phyloP scores from a whole-genome alignment of 2,113 vertebrate genomes.

The Forbesichthys agassizii region DNA sequence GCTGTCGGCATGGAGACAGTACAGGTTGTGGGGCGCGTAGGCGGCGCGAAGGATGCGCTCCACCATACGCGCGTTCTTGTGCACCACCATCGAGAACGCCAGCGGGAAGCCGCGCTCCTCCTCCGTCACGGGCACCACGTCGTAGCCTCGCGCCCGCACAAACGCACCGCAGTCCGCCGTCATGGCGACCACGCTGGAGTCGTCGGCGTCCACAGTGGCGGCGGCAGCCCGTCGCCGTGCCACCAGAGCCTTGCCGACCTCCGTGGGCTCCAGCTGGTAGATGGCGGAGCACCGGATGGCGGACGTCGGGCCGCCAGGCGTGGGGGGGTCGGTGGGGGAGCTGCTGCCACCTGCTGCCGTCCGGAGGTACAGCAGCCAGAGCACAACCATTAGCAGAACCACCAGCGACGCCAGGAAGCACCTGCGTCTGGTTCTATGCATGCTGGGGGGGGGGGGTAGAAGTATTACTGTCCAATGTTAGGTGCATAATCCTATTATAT shows the following conservation, averaged over 20 bases:
- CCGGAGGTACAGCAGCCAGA: no score
- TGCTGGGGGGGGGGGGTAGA: no score
- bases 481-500: no score
- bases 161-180: constrained; percentile 81
- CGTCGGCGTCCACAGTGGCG: constrained; percentile 80
- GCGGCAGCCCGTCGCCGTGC: constrained; percentile 79
- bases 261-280: constrained; percentile 86
- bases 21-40: constrained; percentile 86
- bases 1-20: constrained; percentile 91
- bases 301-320: constrained; percentile 36
- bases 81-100: constrained; percentile 91
- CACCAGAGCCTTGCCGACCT: constrained; percentile 88
- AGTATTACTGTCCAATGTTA: no score
- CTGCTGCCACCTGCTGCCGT: no score
- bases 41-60: constrained; percentile 86
- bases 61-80: constrained; percentile 90
- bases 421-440: no score
- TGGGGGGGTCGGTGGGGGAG: no score
- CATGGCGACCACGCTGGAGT: constrained; percentile 65
- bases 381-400: no score
- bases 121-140: constrained; percentile 71
- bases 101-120: constrained; percentile 84
- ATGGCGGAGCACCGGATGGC: constrained; percentile 84
- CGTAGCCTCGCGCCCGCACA: constrained; percentile 75
- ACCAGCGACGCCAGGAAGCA: no score